Percentiles rank a stretch among this genome's conserved stretches.
Evolutionary conservation across 2,888 invertebrate species (phyloP).

Genomic region (Phlogophora meticulosa): DNA sequence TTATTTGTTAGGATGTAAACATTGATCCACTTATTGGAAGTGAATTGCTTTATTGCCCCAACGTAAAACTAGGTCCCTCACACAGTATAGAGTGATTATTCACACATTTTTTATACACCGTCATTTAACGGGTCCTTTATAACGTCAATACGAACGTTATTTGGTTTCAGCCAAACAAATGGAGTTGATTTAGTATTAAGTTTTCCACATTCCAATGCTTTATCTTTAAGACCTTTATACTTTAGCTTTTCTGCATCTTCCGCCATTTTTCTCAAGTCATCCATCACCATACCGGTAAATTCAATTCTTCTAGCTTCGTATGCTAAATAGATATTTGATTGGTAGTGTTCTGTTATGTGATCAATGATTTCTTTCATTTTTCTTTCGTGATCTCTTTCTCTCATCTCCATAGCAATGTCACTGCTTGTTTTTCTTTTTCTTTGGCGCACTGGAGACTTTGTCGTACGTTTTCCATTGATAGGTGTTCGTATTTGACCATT

Average conservation of each 20-base stretch:
- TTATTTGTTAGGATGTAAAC: no score
- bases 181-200: accelerated
- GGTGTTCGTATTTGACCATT: neutral
- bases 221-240: neutral
- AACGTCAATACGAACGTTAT: neutral
- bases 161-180: conserved; percentile 9
- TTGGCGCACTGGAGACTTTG: no score
- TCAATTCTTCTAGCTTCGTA: conserved; percentile 10
- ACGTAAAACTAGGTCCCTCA: no score
- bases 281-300: neutral
- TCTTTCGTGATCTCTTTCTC: neutral
- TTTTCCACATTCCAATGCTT: conserved; percentile 3
- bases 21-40: no score
- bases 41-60: no score
- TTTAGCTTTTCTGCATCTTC: conserved; percentile 10
- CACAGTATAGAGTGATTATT: no score
- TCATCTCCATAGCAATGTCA: no score
- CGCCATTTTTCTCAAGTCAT: conserved; percentile 11
- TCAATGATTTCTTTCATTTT: conserved; percentile 12
- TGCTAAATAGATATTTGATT: conserved; percentile 20
- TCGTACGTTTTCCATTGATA: neutral
- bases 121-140: conserved; percentile 2
- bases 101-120: neutral
- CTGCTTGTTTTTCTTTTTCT: neutral
- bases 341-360: neutral